Conservation (phyloP, 1,140 invertebrate genomes). For the Drosophila yakuba region DNA sequence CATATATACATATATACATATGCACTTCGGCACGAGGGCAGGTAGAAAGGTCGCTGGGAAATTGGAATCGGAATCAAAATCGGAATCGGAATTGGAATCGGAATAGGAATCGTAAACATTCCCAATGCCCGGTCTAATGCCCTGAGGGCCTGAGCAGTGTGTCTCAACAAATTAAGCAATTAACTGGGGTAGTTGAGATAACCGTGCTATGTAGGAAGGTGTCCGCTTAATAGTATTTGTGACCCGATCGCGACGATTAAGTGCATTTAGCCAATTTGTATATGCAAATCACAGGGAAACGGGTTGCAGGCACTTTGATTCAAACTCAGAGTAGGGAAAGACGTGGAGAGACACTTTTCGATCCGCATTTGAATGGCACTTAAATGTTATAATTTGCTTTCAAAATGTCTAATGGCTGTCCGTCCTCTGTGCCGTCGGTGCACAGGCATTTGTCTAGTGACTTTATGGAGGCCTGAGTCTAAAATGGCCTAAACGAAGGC, state of each 20-base stretch:
- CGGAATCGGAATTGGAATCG: not conserved
- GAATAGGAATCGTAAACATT: slow-evolving; percentile 7
- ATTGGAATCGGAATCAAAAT: not conserved
- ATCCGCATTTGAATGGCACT: slow-evolving; percentile 52
- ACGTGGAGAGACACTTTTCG: slow-evolving; percentile 34
- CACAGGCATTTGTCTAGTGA: slow-evolving; percentile 44
- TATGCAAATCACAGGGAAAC: slow-evolving; percentile 59
- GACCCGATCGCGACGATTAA: slow-evolving; percentile 52
- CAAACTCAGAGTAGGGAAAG: slow-evolving; percentile 15
- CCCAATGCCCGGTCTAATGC: slow-evolving; percentile 43
- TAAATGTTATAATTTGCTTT: slow-evolving; percentile 80
- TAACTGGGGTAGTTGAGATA: slow-evolving; percentile 78
- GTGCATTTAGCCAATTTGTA: slow-evolving; percentile 66
- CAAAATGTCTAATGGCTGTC: slow-evolving; percentile 65
- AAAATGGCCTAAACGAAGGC: slow-evolving; percentile 49
- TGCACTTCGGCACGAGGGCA: slow-evolving; percentile 3
- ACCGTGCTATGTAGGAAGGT: slow-evolving; percentile 23
- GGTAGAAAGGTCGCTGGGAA: slow-evolving; percentile 27
- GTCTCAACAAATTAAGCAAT: slow-evolving; percentile 75
- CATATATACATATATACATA: too few species aligned
- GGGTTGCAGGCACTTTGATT: slow-evolving; percentile 35
- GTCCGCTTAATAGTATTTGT: slow-evolving; percentile 62
- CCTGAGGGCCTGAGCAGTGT: slow-evolving; percentile 8
- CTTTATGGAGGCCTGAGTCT: slow-evolving; percentile 44
- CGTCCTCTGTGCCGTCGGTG: slow-evolving; percentile 18